Evolutionary conservation across 2,888 invertebrate species (phyloP), one percentile per base, ranked within the genome.

Genomic region (Agrochola circellaris): DNA sequence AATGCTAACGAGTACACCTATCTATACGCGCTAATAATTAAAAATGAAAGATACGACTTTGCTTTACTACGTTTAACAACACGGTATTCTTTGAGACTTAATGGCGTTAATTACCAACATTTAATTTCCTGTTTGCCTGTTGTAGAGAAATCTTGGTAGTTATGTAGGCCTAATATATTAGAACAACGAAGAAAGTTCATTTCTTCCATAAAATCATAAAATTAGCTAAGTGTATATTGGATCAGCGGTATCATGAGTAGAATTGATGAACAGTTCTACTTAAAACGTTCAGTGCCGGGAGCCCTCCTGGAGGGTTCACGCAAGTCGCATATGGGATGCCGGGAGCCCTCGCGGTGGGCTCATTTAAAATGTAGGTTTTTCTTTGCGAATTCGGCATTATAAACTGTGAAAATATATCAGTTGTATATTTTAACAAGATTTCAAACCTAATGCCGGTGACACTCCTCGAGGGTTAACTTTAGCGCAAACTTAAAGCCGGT

Each of bases 131-230:
- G 72, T 75, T n/a, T 26, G 26, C 51, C 23, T 20, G 48, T 54
- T 61, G 66, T n/a, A 48, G 79, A 82, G 73, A 83, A 77, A 86
- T 73, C 73, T 75, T 72, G 8, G 26, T 6, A 58, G 30, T 66
- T 45, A 81, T 61, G 73, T 85, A 71, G 70, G 79, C 83, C 60
- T 74, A 48, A 64, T 83, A 71, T 64, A 78, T 70, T 81, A 72
- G 83, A 77, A 64, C 81, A 56, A 74, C 60, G 70, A 70, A 77
- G 73, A 83, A 80, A 79, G 56, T 66, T 38, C 0, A n/a, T 51
- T 67, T 58, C n/a, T 45, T 58, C 30, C 15, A 62, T 62, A 67
- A 60, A 75, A 23, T 26, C 17, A 61, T 45, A 20, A 34, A 54
- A 51, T 38, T 45, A 5, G 23, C 11, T 0, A 54, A 72, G 13